Percentiles rank a stretch among this genome's conserved stretches.
Conservation (phyloP, 2,888 invertebrate species). For the Ochropacha duplaris region DNA sequence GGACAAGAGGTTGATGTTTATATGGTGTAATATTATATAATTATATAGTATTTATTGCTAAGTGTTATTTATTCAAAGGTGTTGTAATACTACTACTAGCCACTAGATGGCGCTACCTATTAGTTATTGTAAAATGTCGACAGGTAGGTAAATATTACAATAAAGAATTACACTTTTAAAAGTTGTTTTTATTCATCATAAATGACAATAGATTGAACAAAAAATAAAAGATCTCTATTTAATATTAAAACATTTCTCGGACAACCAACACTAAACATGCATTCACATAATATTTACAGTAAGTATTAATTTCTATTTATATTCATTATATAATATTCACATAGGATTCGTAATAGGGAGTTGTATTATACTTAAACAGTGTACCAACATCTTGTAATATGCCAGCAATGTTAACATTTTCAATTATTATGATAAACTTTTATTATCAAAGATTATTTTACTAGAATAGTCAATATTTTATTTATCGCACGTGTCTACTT, state of each 20-base stretch:
- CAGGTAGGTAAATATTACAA: neutral
- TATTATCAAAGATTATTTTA: too few species aligned
- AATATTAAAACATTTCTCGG: slow-evolving; percentile 34
- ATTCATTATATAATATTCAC: neutral
- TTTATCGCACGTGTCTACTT: too few species aligned
- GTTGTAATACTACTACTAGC: neutral
- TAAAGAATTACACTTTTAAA: slow-evolving; percentile 17
- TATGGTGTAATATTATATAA: slow-evolving; percentile 20
- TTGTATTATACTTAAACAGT: too few species aligned
- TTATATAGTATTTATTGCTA: neutral
- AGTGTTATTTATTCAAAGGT: too few species aligned
- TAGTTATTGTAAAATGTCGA: neutral
- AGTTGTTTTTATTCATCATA: slow-evolving; percentile 28
- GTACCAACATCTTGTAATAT: neutral
- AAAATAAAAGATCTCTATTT: slow-evolving; percentile 39
- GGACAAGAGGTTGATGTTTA: slow-evolving; percentile 30
- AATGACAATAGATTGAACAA: slow-evolving; percentile 37
- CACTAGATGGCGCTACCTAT: neutral
- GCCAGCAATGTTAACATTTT: too few species aligned
- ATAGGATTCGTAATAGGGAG: neutral
- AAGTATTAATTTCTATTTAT: slow-evolving; percentile 2
- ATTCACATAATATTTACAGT: slow-evolving; percentile 19
- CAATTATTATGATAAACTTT: too few species aligned
- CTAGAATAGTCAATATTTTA: too few species aligned
- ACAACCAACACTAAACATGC: slow-evolving; percentile 33